Base-by-base conservation (phyloP, 2,888 invertebrate species). In the Troides oblongomaculatus region DNA sequence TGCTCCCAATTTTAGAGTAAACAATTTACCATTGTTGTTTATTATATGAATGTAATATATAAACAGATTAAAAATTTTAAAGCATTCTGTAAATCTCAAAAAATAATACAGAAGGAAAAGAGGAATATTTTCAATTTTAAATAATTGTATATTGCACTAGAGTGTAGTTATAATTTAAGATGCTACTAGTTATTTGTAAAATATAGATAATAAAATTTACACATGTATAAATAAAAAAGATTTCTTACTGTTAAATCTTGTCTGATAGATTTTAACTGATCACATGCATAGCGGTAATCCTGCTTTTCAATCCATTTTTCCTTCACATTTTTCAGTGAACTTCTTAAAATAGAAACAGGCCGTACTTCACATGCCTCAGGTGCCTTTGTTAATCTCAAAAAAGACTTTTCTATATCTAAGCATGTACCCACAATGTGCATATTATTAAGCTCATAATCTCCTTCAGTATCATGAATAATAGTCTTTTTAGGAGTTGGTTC, bases 251-350 rank as follows among this genome's bases (percentile, higher is more conserved):
- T 99, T 79, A 99, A 94, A 94, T 99, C 99, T 93, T 99, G 99
- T 78, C 99, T 93, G 76, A 99, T 99, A 12, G 99, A 99, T 90
- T 99, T 99, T 70, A 99, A 93, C 90, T 99, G 99, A 94, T 99
- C 99, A 93, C 99, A 99, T 72, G 98, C 97, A 93, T 98, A 99
- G 89, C 95, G 96, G 90, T 99, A 99, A 92, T 99, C 99, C 83
- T 96, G 96, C 80, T 96, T 97, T 70, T 95, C 94, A 75, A 96
- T 94, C 98, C 99, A 99, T 80, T 96, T 96, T 62, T 95, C 94
- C 89, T 99, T 98, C 17, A 99, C 99, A 93, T 97, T 96, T 82
- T 94, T 95, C 81, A 99, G 93, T 62, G 99, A 97, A 84, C 95
- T 95, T 78, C 94, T 94, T 72, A 99, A 94, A 63, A 99, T 96